phyloP scores from a whole-genome alignment of 2,797 vertebrate species.

The Fistularia tabacaria region DNA sequence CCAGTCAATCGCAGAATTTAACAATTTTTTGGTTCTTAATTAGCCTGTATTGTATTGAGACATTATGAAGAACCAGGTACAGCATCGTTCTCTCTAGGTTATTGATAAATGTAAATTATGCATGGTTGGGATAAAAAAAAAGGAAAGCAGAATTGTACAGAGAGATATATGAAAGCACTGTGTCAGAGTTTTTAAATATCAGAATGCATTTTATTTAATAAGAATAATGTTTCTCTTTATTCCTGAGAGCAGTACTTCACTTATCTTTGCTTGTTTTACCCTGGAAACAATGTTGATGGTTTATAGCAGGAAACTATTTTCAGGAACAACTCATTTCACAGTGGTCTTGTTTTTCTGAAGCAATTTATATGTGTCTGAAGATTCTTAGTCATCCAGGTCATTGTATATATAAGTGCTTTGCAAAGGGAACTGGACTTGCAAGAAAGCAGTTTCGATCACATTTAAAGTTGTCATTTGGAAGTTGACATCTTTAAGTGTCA shows the following conservation, averaged over 20 bases:
- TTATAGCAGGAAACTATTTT: conserved; percentile 16
- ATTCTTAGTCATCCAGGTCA: too few relatives aligned
- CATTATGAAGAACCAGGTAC: too few relatives aligned
- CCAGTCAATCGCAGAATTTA: too few relatives aligned
- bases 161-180: too few relatives aligned
- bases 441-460: conserved; percentile 19
- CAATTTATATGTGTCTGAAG: conserved; percentile 20
- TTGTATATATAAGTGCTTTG: background rate
- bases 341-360: conserved; percentile 41
- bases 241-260: background rate
- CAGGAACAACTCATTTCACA: conserved; percentile 42
- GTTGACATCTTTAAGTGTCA: conserved; percentile 8
- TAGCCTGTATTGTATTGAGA: too few relatives aligned
- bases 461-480: conserved; percentile 50
- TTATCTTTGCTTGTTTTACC: conserved; percentile 27
- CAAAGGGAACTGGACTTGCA: background rate
- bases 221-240: background rate
- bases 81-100: too few relatives aligned
- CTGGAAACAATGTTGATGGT: conserved; percentile 17
- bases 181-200: too few relatives aligned
- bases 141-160: too few relatives aligned
- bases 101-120: too few relatives aligned
- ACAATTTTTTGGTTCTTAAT: too few relatives aligned
- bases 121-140: too few relatives aligned
- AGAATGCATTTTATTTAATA: background rate